Percentiles rank a stretch among this genome's conserved stretches.
These are phyloP conservation scores for Drosophila truncata DNA, from an alignment of 1,140 invertebrate species.

Conservation along the genomic window DNA sequence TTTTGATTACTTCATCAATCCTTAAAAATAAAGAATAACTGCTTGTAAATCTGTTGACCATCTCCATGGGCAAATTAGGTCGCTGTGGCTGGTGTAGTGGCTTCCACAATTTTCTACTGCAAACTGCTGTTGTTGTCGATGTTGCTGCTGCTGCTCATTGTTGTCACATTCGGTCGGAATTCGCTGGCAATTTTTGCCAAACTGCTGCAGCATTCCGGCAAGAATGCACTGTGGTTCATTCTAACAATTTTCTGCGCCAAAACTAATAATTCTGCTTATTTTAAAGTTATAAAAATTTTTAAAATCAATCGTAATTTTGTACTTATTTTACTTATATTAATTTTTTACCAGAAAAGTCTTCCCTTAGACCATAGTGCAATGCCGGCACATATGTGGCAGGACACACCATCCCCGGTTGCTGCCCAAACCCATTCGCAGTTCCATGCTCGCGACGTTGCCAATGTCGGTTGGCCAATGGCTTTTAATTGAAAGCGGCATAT, in stretches of 20 bases:
- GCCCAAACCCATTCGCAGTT: slow-evolving; percentile 13
- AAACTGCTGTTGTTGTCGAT: slow-evolving; percentile 36
- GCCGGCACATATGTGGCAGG: slow-evolving; percentile 41
- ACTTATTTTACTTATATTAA: no score
- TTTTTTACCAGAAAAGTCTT: no score
- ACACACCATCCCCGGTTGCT: slow-evolving; percentile 9
- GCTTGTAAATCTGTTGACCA: slow-evolving; percentile 21
- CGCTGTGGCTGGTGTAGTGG: slow-evolving; percentile 30
- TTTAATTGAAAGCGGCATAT: slow-evolving; percentile 83
- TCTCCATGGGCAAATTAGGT: slow-evolving; percentile 62
- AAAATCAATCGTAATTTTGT: no score
- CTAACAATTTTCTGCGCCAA: no score
- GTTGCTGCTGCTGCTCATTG: slow-evolving; percentile 44
- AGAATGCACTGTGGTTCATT: neutral
- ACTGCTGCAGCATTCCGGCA: slow-evolving; percentile 44
- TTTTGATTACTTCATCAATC: neutral
- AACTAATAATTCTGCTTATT: no score
- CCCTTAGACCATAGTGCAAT: neutral
- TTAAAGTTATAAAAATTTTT: no score
- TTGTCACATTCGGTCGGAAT: slow-evolving; percentile 75
- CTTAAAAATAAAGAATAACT: neutral
- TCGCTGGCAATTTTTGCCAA: slow-evolving; percentile 54
- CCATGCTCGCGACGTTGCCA: slow-evolving; percentile 42
- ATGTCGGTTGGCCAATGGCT: slow-evolving; percentile 64
- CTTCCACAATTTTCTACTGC: neutral